Percentiles rank a stretch among this genome's conserved stretches.
Conservation (phyloP, 2,888 invertebrate species). For the Uloborus plumipes region DNA sequence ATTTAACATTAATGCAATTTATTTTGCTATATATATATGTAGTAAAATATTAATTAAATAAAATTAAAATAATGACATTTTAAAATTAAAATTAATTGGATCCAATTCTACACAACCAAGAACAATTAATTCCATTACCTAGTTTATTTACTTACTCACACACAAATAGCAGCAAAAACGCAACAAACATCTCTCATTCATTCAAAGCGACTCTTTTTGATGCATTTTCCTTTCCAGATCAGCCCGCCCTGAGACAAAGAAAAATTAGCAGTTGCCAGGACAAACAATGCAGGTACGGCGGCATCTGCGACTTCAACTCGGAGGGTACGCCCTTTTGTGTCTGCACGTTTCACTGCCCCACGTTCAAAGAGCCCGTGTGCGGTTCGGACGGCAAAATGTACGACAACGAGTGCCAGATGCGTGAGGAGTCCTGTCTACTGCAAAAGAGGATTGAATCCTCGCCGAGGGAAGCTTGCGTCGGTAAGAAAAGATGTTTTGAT, state of each 20-base stretch:
- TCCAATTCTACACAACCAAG: no score
- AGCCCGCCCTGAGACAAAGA: slow-evolving; percentile 34
- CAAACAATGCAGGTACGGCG: slow-evolving; percentile 76
- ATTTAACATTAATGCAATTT: no score
- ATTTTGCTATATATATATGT: no score
- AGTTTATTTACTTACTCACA: no score
- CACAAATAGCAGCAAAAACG: no score
- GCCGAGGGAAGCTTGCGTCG: slow-evolving; percentile 86
- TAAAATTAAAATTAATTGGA: no score
- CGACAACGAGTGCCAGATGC: slow-evolving; percentile 86
- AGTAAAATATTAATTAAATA: no score
- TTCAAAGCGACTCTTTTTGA: no score
- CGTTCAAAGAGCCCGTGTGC: slow-evolving; percentile 78
- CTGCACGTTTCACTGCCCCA: slow-evolving; percentile 73
- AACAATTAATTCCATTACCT: no score
- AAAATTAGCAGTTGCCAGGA: slow-evolving; percentile 67
- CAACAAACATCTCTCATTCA: no score
- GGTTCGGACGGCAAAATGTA: slow-evolving; percentile 87
- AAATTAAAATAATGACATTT: no score
- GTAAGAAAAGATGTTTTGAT: slow-evolving; percentile 72
- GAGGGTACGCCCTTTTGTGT: slow-evolving; percentile 83
- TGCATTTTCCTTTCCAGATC: not conserved
- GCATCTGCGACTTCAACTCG: slow-evolving; percentile 77
- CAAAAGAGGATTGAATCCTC: slow-evolving; percentile 84
- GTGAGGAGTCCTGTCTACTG: slow-evolving; percentile 86